A percentile compares a stretch with the other conserved stretches of the same genome.
phyloP scores from a whole-genome alignment of 2,888 invertebrate genomes.

The Liodrosophila aerea region DNA sequence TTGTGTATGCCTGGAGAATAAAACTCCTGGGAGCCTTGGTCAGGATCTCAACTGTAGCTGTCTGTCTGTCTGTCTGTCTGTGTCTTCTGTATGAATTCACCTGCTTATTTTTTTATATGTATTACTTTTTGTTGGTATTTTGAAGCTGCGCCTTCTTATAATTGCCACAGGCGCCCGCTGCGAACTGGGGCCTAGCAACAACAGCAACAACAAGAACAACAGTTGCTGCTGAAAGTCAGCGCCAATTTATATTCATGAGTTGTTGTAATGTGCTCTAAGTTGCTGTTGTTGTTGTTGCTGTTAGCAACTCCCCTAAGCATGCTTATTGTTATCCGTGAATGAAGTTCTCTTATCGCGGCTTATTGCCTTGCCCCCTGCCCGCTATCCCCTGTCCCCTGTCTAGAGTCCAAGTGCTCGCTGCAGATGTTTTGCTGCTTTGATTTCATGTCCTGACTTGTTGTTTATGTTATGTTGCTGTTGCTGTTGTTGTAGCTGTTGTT shows the following conservation, averaged over 20 bases:
- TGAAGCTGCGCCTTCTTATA: conserved; percentile 44
- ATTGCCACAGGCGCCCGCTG: conserved; percentile 71
- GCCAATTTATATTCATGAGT: conserved; percentile 77
- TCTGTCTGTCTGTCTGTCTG: not conserved
- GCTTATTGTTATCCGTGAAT: conserved; percentile 76
- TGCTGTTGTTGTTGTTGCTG: conserved; percentile 26
- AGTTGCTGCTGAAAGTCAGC: conserved; percentile 51
- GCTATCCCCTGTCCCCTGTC: not conserved
- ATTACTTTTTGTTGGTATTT: conserved; percentile 1
- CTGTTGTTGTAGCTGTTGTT: conserved; percentile 22
- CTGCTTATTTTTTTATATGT: conserved; percentile 16
- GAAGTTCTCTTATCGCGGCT: conserved; percentile 73
- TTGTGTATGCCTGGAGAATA: not conserved
- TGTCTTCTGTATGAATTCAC: conserved; percentile 25
- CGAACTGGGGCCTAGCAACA: no score
- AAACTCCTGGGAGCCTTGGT: conserved; percentile 11
- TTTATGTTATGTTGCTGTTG: conserved; percentile 18
- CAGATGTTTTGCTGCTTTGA: conserved; percentile 57
- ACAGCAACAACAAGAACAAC: no score
- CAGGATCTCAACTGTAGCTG: not conserved
- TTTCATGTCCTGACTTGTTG: conserved; percentile 55
- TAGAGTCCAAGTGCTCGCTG: conserved; percentile 19
- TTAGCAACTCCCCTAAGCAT: conserved; percentile 62
- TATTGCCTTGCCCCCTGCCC: conserved; percentile 19
- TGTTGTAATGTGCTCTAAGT: conserved; percentile 64